Base-by-base conservation (phyloP, 2,888 invertebrate genomes). In the Hipparchia semele region DNA sequence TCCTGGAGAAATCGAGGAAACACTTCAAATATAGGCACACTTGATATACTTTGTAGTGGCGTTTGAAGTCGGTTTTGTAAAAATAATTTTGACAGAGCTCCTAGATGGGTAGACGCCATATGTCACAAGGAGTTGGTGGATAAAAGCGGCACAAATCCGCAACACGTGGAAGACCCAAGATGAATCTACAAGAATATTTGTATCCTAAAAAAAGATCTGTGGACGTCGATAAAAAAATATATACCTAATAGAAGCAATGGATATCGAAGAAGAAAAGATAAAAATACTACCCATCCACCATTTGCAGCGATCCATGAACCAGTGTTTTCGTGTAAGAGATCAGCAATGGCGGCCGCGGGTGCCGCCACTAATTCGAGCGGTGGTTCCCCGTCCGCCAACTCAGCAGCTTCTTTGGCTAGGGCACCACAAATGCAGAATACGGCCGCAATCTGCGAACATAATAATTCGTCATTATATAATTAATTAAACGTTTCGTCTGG, bases 351-450 rank as follows among this genome's bases (percentile, higher is more conserved):
- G 62, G 98, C 98, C 0, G 96, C 96, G 0, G 93, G 94, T 0
- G 94, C 92, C 3, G 90, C 84, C 53, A 94, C 87, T 74, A 94
- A 81, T 79, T 94, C 94, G 12, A 91, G 77, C 0, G 90, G 96
- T 94, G 78, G 97, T 95, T 91, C 97, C 91, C 78, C 90, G 0
- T 89, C 88, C 0, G 92, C 86, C 0, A 90, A 89, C 71, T 94
- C 96, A 85, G 82, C 97, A 94, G 90, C 97, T 82, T 98, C 98
- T 12, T 97, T 96, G 0, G 98, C 97, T 13, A 98, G 92, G 0
- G 97, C 97, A 0, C 97, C 98, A 69, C 97, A 97, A 8, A 98
- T 95, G 56, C 97, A 97, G 87, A 96, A 97, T 53, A 98, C 94
- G 0, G 98, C 96, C 71, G 97, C 96, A 64, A 95, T 94, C 94